Evolutionary conservation across 2,888 invertebrate species (phyloP).

Genomic region (Steinernema scapterisci): DNA sequence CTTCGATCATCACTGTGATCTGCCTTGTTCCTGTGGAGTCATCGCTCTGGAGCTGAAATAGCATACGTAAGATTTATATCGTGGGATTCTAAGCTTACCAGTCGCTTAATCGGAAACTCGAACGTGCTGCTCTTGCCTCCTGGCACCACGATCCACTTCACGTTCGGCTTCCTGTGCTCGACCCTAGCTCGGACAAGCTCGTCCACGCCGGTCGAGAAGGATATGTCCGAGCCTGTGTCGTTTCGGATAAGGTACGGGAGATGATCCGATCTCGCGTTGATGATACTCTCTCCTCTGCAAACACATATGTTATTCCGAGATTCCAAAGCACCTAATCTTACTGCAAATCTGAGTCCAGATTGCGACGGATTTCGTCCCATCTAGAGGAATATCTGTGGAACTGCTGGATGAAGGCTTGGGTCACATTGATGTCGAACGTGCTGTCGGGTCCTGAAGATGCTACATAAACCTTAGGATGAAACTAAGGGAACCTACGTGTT

Average conservation of each 20-base stretch:
- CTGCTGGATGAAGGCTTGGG: constrained; percentile 81
- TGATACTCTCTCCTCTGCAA: constrained; percentile 21
- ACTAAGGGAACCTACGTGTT: not conserved
- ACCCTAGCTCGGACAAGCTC: constrained; percentile 35
- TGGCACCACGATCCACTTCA: constrained; percentile 77
- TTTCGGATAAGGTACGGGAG: constrained; percentile 92
- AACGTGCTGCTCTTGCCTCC: constrained; percentile 83
- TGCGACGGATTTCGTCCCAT: constrained; percentile 16
- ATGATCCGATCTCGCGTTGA: constrained; percentile 73
- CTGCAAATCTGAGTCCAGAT: not conserved
- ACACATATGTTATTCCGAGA: too few relatives aligned
- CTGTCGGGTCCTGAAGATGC: constrained; percentile 25
- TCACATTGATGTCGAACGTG: constrained; percentile 82
- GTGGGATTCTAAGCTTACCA: constrained; percentile 31
- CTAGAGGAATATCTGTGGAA: constrained; percentile 19
- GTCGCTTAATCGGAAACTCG: constrained; percentile 74
- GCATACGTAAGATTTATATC: not conserved
- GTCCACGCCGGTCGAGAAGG: constrained; percentile 78
- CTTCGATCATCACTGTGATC: constrained; percentile 84
- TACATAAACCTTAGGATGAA: not conserved
- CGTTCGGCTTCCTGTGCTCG: constrained; percentile 47
- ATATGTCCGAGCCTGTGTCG: constrained; percentile 83
- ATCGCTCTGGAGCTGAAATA: constrained; percentile 45
- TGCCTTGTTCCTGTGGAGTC: constrained; percentile 71
- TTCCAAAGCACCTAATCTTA: not conserved